Conservation (phyloP, 2,888 invertebrate species). For the Noctua fimbriata region DNA sequence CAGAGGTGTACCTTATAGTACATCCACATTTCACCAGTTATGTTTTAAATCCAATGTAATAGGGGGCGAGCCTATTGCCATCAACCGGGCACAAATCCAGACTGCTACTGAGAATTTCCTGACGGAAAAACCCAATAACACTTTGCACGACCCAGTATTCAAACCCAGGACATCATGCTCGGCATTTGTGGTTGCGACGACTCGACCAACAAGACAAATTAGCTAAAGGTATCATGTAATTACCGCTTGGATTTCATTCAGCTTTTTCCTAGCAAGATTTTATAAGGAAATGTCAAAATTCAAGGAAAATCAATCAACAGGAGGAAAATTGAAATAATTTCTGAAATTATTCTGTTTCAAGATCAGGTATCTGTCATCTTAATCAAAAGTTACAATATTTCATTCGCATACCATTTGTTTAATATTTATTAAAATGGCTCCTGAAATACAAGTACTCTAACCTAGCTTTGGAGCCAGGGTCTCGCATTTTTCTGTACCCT, state of each 20-base stretch:
- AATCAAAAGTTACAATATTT: slow-evolving; percentile 2
- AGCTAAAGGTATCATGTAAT: background rate
- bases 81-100: background rate
- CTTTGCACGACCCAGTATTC: background rate
- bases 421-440: background rate
- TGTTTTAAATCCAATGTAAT: background rate
- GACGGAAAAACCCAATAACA: background rate
- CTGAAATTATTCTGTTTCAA: slow-evolving; percentile 13
- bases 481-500: too few species aligned
- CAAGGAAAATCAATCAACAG: background rate
- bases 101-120: background rate
- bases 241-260: slow-evolving; percentile 27
- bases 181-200: background rate
- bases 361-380: background rate
- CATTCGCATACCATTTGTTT: background rate
- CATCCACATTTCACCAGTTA: background rate
- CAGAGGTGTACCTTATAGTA: background rate
- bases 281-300: background rate
- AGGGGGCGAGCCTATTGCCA: background rate
- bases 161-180: background rate
- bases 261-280: background rate
- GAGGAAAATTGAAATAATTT: background rate
- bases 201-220: background rate
- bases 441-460: too few species aligned
- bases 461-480: too few species aligned